Base-by-base conservation (phyloP, 2,888 invertebrate species). In the Prosapia bicincta region DNA sequence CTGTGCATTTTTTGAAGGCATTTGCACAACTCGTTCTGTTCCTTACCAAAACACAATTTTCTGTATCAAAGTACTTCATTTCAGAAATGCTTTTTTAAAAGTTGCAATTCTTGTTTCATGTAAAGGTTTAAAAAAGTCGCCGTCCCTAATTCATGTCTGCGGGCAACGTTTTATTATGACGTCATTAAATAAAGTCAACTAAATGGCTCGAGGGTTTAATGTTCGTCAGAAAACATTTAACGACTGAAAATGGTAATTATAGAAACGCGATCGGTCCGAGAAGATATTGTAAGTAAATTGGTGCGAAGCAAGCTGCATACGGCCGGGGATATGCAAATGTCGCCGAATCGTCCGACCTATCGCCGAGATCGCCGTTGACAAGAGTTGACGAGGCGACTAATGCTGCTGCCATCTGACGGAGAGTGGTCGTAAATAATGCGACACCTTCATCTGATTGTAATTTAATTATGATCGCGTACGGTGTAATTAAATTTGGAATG, bases 401-500 rank as follows among this genome's bases (percentile, higher is more conserved):
- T 7, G 38, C 38, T 20, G 54, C n/a, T 13, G 20, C 3, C 54
- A 20, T n/a, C 2, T 20, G 54, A 13, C n/a, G 5, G 5, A 13
- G 54, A 5, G 2, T 9, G 5, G 3, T 54, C 54, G 54, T 54
- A 54, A 54, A 54, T 54, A 54, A 20, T 20, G n/a, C 71, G 1
- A 15, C 67, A 30, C 26, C 24, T 68, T 76, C 68, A 73, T 74
- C 74, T 65, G 74, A 74, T 74, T 74, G 66, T 74, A 74, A 74
- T 69, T 74, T 74, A 74, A 74, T 74, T 74, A 74, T 74, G 74
- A 74, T 74, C 69, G 65, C 74, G 69, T 65, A 69, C 54, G 69
- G 74, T 26, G 54, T 74, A 74, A 74, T 69, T 74, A 74, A 74
- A 20, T 54, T 54, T 54, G 20, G 20, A 54, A 10, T 20, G 54